Conservation (phyloP, 1,140 invertebrate genomes). For the Orussus abietinus region DNA sequence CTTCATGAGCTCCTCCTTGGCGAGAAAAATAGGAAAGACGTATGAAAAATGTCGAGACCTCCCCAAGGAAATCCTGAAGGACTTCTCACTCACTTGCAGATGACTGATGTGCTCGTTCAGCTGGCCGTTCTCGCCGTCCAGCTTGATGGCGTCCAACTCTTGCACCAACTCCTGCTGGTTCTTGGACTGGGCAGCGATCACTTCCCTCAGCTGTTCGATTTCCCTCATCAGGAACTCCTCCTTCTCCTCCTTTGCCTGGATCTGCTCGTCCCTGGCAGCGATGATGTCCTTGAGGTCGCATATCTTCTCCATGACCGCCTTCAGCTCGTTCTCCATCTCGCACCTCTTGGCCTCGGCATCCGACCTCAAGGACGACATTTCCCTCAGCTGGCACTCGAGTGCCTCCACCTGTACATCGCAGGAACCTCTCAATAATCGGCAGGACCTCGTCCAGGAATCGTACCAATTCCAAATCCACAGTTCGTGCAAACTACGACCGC, state of each 20-base stretch:
- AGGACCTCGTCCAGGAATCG: too few species aligned
- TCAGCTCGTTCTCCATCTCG: slow-evolving; percentile 62
- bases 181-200: slow-evolving; percentile 55
- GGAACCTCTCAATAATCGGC: too few species aligned
- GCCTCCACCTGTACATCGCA: slow-evolving; percentile 71
- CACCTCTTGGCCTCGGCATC: slow-evolving; percentile 59
- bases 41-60: slow-evolving; percentile 5
- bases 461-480: too few species aligned
- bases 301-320: slow-evolving; percentile 69
- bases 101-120: slow-evolving; percentile 53
- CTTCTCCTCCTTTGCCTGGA: slow-evolving; percentile 59
- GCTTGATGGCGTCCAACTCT: slow-evolving; percentile 54
- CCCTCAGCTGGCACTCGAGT: slow-evolving; percentile 65
- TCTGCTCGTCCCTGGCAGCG: slow-evolving; percentile 66
- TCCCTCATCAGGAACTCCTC: slow-evolving; percentile 51
- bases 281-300: slow-evolving; percentile 71
- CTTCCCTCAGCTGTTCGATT: slow-evolving; percentile 50
- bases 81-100: slow-evolving; percentile 42
- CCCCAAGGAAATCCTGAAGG: background rate
- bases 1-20: slow-evolving; percentile 57
- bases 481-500: too few species aligned
- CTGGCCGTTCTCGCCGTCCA: slow-evolving; percentile 51
- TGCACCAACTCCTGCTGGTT: slow-evolving; percentile 55
- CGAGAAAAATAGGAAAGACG: slow-evolving; percentile 1
- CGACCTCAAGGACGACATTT: slow-evolving; percentile 60